Evolutionary conservation across 92 coral and sea anemone species (phyloP), one percentile per base, ranked within the genome.

Genomic region (Isaurus tuberculatus): DNA sequence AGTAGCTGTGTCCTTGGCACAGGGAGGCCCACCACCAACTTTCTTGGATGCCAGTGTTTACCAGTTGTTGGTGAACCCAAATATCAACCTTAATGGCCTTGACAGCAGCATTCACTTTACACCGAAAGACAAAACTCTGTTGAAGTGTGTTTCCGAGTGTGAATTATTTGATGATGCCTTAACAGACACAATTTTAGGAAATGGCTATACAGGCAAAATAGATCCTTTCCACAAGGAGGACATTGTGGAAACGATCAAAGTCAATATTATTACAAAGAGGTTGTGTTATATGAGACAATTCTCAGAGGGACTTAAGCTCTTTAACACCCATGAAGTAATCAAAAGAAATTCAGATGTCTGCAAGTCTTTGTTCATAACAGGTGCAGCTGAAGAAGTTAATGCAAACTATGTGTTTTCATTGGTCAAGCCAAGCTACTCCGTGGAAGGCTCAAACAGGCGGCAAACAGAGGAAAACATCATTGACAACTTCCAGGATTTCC

Each of bases 371-470:
- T 91, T 91, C 53, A 88, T 91, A 11, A 40, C 64, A 58, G 83
- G 87, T 69, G 87, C 72, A 40, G 37, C 48, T 20, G 70, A 83
- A 66, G 72, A 57, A 57, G 96, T 92, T 30, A 89, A 90, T 92
- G 96, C 93, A 17, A 89, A 89, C 83, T 92, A 92, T 87, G 66
- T 92, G 26, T 84, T 92, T 37, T 89, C 96, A 57, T 13, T 84
- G 65, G 79, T 92, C 83, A 31, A 15, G 70, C 90, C 93, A 53
- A 66, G 48, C 34, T 87, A 77, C 61, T 92, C 91, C 29, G 31
- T 48, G 31, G 84, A 75, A 68, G 93, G 91, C 11, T 53, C 83
- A 27, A 46, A 86, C 0, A 85, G 85, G 42, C 73, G 58, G 44
- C 78, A 49, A 66, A 65, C 73, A n/a, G 91, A 89, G 83, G 90